Conservation (phyloP, 2,113 vertebrate species). For the Meriones unguiculatus region DNA sequence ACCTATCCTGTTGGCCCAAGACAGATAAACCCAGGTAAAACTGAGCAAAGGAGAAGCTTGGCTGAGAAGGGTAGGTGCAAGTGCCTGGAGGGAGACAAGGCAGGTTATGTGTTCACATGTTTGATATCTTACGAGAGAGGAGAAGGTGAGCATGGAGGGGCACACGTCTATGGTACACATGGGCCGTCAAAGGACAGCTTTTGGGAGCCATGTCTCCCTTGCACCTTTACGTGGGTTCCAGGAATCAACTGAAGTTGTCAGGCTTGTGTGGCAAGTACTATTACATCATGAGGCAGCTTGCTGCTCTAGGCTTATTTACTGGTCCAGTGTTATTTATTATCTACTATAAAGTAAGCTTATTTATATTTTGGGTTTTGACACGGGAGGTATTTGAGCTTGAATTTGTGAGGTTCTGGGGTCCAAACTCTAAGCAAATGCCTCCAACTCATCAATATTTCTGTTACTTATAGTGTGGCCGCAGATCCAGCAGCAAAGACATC, state of each 20-base stretch:
- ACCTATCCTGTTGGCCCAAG: neutral
- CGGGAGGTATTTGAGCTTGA: neutral
- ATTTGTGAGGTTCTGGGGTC: neutral
- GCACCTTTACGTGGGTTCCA: neutral
- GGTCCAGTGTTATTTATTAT: neutral
- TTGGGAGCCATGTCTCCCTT: too few relatives aligned
- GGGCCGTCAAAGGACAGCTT: neutral
- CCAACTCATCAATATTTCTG: neutral
- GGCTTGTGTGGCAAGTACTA: neutral
- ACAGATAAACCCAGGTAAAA: neutral
- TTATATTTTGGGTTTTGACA: constrained; percentile 1
- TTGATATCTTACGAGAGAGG: neutral
- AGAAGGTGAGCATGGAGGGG: neutral
- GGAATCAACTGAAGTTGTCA: neutral
- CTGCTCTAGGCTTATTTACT: neutral
- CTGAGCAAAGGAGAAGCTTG: neutral
- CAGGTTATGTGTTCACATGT: neutral
- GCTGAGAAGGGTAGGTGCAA: neutral
- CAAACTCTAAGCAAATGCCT: neutral
- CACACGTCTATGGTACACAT: neutral
- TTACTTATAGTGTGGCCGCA: neutral
- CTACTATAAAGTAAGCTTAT: neutral
- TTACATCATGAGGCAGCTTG: neutral
- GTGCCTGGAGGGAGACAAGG: neutral
- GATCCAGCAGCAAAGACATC: neutral